Base-by-base conservation (phyloP, 92 coral and sea anemone species). In the Desmophyllum pertusum region DNA sequence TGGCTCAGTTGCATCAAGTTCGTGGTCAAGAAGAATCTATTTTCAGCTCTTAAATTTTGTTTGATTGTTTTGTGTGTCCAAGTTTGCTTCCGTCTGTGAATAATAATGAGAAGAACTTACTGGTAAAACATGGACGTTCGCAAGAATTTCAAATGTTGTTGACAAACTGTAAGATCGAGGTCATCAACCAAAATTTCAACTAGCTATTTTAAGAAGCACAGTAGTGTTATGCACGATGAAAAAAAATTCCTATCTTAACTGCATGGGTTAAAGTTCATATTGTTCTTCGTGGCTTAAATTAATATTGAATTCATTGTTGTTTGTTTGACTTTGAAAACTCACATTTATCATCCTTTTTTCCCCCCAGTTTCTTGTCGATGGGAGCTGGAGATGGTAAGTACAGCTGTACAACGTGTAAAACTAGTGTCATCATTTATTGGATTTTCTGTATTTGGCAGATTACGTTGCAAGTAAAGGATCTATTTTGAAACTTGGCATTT, bases 321-420 rank as follows among this genome's bases (percentile, higher is more conserved):
- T 41, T 62, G 71, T 15, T 27, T 46, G 42, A 67, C 46, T 59
- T 23, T n/a, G 3, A 45, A 35, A 48, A 6, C 75, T 37, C 5
- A 21, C 30, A 7, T n/a, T 38, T 50, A 50, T 5, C 42, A 9
- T 0, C 4, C 37, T 55, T 70, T 48, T 73, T 70, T 17, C 13
- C 25, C 72, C 57, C 30, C 72, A 82, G 86, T 13, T 82, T 70
- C 11, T 72, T 82, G 35, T 73, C 86, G 5, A 55, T 82, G 78
- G 86, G 79, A 37, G 10, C 43, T 17, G 73, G 73, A 0, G 86
- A 82, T 55, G 86, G 86, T 82, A 41, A 36, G 72, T 15, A n/a
- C n/a, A n/a, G n/a, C n/a, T n/a, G n/a, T n/a, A n/a, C n/a, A n/a
- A n/a, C n/a, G n/a, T n/a, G n/a, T n/a, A 6, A 33, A 65, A 64